Conservation (phyloP, 64 coral and sea anemone genomes). For the Montipora efflorescens region DNA sequence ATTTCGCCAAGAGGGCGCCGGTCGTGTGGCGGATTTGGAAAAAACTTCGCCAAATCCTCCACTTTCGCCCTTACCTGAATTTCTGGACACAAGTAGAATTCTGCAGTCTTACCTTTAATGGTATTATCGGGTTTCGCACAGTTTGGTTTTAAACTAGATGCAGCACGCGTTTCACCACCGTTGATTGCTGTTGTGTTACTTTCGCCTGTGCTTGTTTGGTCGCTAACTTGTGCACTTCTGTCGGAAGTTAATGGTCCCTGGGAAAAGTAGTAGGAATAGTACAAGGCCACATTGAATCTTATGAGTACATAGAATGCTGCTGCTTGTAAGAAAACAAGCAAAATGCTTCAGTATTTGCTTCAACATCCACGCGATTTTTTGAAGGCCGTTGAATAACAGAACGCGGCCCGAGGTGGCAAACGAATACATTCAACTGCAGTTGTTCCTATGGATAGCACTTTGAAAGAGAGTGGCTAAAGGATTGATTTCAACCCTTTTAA, state of each 20-base stretch:
- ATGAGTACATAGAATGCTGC: neutral
- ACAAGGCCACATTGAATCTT: neutral
- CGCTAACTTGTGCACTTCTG: neutral
- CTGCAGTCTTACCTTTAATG: constrained; percentile 12
- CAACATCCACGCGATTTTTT: no score
- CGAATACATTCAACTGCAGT: no score
- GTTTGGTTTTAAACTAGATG: neutral
- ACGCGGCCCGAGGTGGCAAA: no score
- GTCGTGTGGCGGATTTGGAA: no score
- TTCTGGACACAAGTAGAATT: no score
- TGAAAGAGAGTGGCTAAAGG: no score
- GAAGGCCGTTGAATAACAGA: no score
- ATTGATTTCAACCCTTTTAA: neutral
- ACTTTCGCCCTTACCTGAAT: no score
- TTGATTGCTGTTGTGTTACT: constrained; percentile 1
- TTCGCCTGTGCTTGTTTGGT: neutral
- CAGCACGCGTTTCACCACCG: neutral
- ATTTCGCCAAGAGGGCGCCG: no score
- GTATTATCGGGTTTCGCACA: constrained; percentile 13
- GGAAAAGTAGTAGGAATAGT: neutral
- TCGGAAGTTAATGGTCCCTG: constrained; percentile 9
- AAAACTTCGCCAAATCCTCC: no score
- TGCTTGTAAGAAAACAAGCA: neutral
- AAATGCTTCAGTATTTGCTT: no score
- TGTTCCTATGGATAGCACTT: no score